Evolutionary conservation across 1,140 invertebrate genomes (phyloP).

Genomic region (Eulimnadia texana): DNA sequence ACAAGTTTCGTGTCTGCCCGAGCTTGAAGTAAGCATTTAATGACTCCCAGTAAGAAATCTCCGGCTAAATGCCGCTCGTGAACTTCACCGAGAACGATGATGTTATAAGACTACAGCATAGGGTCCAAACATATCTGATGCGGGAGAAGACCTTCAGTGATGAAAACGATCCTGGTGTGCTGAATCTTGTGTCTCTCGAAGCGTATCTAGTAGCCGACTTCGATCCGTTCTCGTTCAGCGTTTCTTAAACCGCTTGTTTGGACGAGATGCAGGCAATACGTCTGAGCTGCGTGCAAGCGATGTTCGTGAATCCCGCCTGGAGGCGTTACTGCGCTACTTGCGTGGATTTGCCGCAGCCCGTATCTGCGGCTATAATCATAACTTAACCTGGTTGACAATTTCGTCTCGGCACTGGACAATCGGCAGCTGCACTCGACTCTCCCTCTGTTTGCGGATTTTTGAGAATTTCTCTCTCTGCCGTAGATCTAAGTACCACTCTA

Average conservation of each 20-base stretch:
- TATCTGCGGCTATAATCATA: slow-evolving; percentile 63
- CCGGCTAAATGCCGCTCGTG: slow-evolving; percentile 92
- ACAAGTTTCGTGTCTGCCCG: slow-evolving; percentile 74
- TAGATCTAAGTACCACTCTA: slow-evolving; percentile 74
- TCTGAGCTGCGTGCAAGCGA: slow-evolving; percentile 91
- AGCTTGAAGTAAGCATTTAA: slow-evolving; percentile 75
- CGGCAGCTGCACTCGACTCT: slow-evolving; percentile 67
- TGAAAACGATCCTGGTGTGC: slow-evolving; percentile 81
- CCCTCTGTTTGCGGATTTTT: slow-evolving; percentile 65
- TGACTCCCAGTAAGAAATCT: slow-evolving; percentile 83
- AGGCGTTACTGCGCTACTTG: slow-evolving; percentile 82
- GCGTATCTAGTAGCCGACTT: slow-evolving; percentile 90
- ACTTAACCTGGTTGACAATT: slow-evolving; percentile 62
- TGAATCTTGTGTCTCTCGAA: slow-evolving; percentile 88
- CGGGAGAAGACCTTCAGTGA: slow-evolving; percentile 88
- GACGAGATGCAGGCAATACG: slow-evolving; percentile 89
- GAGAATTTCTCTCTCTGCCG: slow-evolving; percentile 77
- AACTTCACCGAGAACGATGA: slow-evolving; percentile 85
- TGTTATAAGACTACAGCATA: slow-evolving; percentile 52
- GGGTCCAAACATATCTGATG: slow-evolving; percentile 50
- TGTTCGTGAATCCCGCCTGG: slow-evolving; percentile 67
- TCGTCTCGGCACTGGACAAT: slow-evolving; percentile 59
- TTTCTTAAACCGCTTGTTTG: slow-evolving; percentile 87
- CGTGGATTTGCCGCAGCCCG: slow-evolving; percentile 95
- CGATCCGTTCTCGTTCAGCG: slow-evolving; percentile 66